These are phyloP conservation scores for Montipora capitata DNA, from an alignment of 92 coral and sea anemone genomes.

Conservation along the genomic window DNA sequence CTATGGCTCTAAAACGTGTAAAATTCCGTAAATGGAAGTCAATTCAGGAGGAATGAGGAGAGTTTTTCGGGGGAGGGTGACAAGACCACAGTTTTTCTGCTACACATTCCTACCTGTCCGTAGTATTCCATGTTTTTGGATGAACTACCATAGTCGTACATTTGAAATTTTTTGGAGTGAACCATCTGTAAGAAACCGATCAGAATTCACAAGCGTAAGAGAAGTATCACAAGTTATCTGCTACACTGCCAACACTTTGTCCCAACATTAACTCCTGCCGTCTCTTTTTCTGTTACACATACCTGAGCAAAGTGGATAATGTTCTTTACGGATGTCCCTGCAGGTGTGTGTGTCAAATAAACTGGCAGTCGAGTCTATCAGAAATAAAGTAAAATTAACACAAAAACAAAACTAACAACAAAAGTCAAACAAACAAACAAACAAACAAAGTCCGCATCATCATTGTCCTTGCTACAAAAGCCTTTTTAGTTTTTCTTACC, in stretches of 20 bases:
- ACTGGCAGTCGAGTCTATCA: slow-evolving; percentile 89
- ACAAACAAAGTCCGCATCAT: too few species aligned
- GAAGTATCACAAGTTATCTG: not conserved
- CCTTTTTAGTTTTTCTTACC: not conserved
- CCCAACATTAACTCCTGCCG: too few species aligned
- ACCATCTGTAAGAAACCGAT: slow-evolving; percentile 31
- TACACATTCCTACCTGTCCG: slow-evolving; percentile 75
- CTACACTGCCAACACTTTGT: too few species aligned
- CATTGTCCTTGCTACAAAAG: too few species aligned
- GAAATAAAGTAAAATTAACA: not conserved
- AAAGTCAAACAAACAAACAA: not conserved
- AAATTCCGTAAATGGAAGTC: too few species aligned
- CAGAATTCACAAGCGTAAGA: not conserved
- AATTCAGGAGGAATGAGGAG: too few species aligned
- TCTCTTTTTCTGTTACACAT: not conserved
- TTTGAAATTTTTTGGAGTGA: slow-evolving; percentile 78
- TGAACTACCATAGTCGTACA: slow-evolving; percentile 77
- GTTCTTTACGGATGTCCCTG: slow-evolving; percentile 92
- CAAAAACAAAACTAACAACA: too few species aligned
- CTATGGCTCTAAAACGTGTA: too few species aligned
- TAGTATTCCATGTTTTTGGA: slow-evolving; percentile 74
- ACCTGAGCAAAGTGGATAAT: slow-evolving; percentile 88
- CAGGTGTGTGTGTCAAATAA: slow-evolving; percentile 86
- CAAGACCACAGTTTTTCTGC: too few species aligned
- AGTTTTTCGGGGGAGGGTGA: too few species aligned